Evolutionary conservation across 2,797 vertebrate species (phyloP), one percentile per base, ranked within the genome.

Genomic region (Amazonetta brasiliensis): DNA sequence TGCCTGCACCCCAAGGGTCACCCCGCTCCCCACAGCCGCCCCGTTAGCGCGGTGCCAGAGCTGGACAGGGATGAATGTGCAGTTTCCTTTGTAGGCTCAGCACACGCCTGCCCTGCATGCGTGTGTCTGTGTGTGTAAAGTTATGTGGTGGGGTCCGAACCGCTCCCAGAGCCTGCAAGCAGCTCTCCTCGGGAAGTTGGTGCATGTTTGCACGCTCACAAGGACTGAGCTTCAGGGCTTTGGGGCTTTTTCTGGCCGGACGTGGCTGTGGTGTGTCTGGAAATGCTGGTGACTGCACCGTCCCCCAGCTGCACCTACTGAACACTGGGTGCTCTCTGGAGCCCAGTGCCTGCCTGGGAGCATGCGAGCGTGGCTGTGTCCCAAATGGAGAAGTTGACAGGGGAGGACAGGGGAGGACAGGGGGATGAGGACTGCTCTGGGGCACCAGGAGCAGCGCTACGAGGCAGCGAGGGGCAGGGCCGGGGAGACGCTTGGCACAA

Each of bases 41-140:
- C 73, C 44, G 4, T 2, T 2, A 39, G 71, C 23, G 12, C 64
- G 10, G 87, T 18, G 46, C 76, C 5, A 35, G 69, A 35, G 41
- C 20, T 52, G 89, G 66, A 19, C 2, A 3, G 0, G 86, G 68
- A 12, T 35, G 76, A 33, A 69, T 3, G 92, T 76, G 90, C 79
- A n/a, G 80, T 11, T 87, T 33, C 77, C 79, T 92, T 78, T 60
- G 85, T 56, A 73, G 91, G 84, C 92, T 84, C 22, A 4, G 43
- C 4, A 1, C 74, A 60, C 21, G 54, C 85, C 54, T 31, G 41
- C 64, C 60, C 35, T 63, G 72, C 81, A 21, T 4, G 74, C 62
- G 1, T 64, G 58, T 12, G 59, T 18, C 73, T 54, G 63, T 16
- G 84, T 2, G 55, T 2, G 63, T 14, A 8, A 25, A 50, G 62